These are phyloP conservation scores for Sturnus vulgaris DNA, from an alignment of 2,113 vertebrate species.

Conservation along the genomic window DNA sequence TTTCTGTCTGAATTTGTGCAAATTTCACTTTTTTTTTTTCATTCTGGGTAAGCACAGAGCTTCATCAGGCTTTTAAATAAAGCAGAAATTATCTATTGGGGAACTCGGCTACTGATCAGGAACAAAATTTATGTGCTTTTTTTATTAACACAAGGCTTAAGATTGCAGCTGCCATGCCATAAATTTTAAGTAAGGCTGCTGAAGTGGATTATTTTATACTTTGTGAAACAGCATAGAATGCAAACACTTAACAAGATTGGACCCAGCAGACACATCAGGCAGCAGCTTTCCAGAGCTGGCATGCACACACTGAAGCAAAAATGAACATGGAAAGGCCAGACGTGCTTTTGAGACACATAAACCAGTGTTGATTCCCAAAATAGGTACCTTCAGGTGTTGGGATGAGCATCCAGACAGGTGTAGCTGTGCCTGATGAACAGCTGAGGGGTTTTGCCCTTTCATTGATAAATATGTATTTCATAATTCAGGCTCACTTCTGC, in stretches of 20 bases:
- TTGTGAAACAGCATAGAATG: background rate
- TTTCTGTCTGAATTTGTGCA: background rate
- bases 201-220: background rate
- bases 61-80: background rate
- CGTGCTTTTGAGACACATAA: background rate
- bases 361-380: background rate
- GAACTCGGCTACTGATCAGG: background rate
- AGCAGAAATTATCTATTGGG: background rate
- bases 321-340: background rate
- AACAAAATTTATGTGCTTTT: background rate
- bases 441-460: background rate
- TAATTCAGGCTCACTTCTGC: background rate
- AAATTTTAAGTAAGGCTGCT: background rate
- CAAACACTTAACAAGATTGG: background rate
- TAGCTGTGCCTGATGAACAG: background rate
- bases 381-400: background rate
- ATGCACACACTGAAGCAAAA: background rate
- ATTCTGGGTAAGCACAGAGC: accelerated
- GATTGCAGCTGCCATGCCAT: background rate
- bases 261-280: background rate
- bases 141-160: background rate
- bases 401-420: background rate
- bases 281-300: background rate
- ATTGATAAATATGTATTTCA: background rate
- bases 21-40: background rate